Base-by-base conservation (phyloP, 2,888 invertebrate genomes). In the Oeneis ivallda region DNA sequence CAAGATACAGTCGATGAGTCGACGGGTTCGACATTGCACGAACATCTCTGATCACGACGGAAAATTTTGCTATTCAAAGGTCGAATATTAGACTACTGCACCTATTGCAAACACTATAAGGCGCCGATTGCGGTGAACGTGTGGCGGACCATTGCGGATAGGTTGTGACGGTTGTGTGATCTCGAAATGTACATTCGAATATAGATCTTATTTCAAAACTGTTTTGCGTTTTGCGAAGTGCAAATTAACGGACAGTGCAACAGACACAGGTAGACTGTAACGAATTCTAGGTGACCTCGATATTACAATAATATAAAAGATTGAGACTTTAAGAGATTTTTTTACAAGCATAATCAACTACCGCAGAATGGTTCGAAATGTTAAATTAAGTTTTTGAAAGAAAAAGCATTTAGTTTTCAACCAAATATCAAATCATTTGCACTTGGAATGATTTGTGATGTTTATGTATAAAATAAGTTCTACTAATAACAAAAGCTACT, bases 241-340 rank as follows among this genome's bases (percentile, higher is more conserved):
- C 50, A 34, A 66, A 58, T 45, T 64, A 62, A 58, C 53, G 26
- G 34, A 37, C 41, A 56, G 41, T 61, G 32, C 41, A 64, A 64
- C 17, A 26, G 52, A 70, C 72, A 72, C 72, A 72, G 76, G 73
- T 79, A 77, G 67, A 66, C 76, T 75, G 77, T 71, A 77, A 77
- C 79, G 69, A 83, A 86, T 82, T 78, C 78, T 83, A 85, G 85
- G 84, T 85, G 86, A 86, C 86, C 85, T 74, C 82, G 77, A 79
- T 83, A 73, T 73, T 72, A 75, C 69, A 74, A 34, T 32, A 41
- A 53, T 45, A 26, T 62, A 6, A 43, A 45, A 15, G 13, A 62
- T 54, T 54, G 13, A 26, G 41, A 50, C 53, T 62, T 39, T 41
- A 41, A 9, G 10, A 49, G 11, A 34, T 7, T 11, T 56, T 26